These are phyloP conservation scores for Casuarius casuarius DNA, from an alignment of 2,113 vertebrate species.

Conservation along the genomic window DNA sequence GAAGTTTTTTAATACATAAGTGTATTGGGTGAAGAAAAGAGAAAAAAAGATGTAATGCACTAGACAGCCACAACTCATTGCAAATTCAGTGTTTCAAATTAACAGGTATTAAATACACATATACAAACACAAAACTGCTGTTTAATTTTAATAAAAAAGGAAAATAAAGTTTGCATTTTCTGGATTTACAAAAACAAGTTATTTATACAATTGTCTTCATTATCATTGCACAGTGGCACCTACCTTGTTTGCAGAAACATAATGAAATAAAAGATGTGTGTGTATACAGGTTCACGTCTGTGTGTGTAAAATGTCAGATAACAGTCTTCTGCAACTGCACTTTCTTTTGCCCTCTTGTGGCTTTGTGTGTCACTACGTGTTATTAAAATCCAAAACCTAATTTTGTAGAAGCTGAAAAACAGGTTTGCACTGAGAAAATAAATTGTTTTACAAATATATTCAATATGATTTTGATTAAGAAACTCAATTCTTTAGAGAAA, in stretches of 20 bases:
- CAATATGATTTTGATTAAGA: not conserved
- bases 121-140: not conserved
- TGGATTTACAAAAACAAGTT: not conserved
- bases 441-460: not conserved
- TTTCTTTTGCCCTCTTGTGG: conserved; percentile 68
- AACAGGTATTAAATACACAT: not conserved
- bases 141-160: not conserved
- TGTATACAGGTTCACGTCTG: rapidly evolving
- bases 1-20: not conserved
- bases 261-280: not conserved
- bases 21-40: not conserved
- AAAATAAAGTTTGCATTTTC: not conserved
- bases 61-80: not conserved
- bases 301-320: not conserved
- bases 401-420: not conserved
- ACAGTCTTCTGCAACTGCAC: not conserved
- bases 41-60: not conserved
- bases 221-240: not conserved
- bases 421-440: not conserved
- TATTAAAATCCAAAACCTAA: not conserved
- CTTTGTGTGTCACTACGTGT: not conserved
- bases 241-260: not conserved
- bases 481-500: not conserved
- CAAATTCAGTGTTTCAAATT: not conserved
- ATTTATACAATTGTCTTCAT: not conserved